Evolutionary conservation across 2,797 vertebrate species (phyloP).

Genomic region (Sebastes matsubarae): DNA sequence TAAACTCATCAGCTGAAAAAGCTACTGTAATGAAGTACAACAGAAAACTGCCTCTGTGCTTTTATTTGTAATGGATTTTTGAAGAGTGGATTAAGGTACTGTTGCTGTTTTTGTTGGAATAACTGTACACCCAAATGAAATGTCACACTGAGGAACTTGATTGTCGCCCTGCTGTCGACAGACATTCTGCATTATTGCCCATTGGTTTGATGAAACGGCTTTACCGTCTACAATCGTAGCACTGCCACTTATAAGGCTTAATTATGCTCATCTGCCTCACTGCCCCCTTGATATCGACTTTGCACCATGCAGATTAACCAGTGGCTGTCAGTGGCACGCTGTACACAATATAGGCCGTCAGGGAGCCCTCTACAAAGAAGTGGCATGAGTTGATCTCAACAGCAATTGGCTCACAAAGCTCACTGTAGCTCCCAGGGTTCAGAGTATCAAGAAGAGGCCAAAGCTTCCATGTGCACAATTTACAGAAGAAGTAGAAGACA

Average conservation of each 20-base stretch:
- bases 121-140: background rate
- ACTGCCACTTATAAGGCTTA: constrained; percentile 22
- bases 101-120: background rate
- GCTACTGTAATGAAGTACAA: background rate
- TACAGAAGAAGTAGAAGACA: background rate
- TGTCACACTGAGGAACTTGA: constrained; percentile 4
- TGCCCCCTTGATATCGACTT: constrained; percentile 32
- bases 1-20: constrained; percentile 3
- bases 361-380: constrained; percentile 28
- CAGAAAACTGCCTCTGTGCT: background rate
- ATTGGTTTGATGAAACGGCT: constrained; percentile 19
- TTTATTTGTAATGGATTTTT: background rate
- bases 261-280: constrained; percentile 35
- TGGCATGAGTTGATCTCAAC: constrained; percentile 35
- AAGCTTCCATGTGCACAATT: background rate
- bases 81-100: background rate
- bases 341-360: constrained; percentile 21
- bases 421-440: background rate
- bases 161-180: constrained; percentile 2
- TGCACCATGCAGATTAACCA: constrained; percentile 31
- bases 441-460: constrained; percentile 1
- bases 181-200: background rate
- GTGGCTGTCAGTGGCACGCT: constrained; percentile 3
- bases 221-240: constrained; percentile 1
- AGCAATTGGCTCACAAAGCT: constrained; percentile 25